Conservation (phyloP, 2,113 vertebrate species). For the Aplodontia rufa region DNA sequence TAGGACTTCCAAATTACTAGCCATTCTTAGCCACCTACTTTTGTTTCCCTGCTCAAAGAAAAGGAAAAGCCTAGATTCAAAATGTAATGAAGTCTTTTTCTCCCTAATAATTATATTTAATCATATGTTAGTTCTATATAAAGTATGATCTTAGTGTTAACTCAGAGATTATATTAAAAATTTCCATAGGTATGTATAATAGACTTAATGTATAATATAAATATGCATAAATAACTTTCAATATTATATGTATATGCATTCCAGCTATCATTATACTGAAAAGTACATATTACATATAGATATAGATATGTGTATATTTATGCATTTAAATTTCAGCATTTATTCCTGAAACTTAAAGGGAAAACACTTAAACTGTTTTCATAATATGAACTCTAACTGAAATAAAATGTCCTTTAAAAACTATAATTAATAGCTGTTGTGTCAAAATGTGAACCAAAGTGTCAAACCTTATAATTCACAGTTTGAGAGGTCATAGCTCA, state of each 20-base stretch:
- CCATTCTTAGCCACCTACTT: neutral
- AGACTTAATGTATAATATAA: neutral
- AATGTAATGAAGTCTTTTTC: neutral
- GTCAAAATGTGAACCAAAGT: conserved; percentile 69
- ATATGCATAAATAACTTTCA: conserved; percentile 19
- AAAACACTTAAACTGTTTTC: conserved; percentile 68
- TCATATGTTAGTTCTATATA: conserved; percentile 37
- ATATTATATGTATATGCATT: neutral
- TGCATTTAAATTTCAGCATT: conserved; percentile 23
- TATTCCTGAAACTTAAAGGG: conserved; percentile 60
- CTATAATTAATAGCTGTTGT: conserved; percentile 75
- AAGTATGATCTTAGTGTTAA: neutral
- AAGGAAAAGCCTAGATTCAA: neutral
- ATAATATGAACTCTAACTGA: conserved; percentile 63
- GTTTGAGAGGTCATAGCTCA: conserved; percentile 75
- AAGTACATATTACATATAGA: neutral
- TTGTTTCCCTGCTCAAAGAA: neutral
- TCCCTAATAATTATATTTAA: neutral
- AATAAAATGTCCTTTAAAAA: conserved; percentile 79
- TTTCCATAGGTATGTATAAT: neutral
- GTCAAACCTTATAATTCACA: conserved; percentile 79
- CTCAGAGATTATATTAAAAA: conserved; percentile 24
- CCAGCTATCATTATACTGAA: neutral
- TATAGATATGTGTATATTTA: neutral
- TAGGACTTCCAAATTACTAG: neutral